These are phyloP conservation scores for Bombus confusus DNA, from an alignment of 1,140 invertebrate species.

Conservation along the genomic window DNA sequence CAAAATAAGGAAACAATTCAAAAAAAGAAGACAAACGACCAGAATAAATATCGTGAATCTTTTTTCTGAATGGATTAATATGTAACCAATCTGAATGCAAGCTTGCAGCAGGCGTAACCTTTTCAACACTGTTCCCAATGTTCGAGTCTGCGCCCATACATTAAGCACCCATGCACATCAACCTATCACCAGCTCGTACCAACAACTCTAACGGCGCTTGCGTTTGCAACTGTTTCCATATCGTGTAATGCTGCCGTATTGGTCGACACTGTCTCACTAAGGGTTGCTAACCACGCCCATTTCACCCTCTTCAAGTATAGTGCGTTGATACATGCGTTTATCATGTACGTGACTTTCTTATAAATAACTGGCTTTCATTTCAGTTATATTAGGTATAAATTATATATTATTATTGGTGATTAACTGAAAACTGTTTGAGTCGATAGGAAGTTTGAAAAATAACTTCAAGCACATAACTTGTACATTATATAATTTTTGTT, in stretches of 20 bases:
- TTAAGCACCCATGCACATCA: slow-evolving; percentile 39
- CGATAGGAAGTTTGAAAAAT: not conserved
- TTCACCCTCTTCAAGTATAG: slow-evolving; percentile 41
- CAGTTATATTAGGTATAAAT: not conserved
- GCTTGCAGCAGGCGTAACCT: slow-evolving; percentile 30
- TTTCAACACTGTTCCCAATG: slow-evolving; percentile 11
- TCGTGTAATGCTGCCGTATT: slow-evolving; percentile 55
- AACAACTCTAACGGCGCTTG: slow-evolving; percentile 68
- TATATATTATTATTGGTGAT: not conserved
- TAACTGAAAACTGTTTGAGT: no score
- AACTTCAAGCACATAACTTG: not conserved
- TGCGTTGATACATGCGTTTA: not conserved
- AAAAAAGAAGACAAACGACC: not conserved
- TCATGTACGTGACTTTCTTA: not conserved
- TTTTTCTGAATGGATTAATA: not conserved
- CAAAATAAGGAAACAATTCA: not conserved
- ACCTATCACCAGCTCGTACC: slow-evolving; percentile 58
- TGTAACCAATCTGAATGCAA: slow-evolving; percentile 40
- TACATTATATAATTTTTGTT: not conserved
- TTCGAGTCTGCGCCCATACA: slow-evolving; percentile 59
- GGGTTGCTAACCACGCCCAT: slow-evolving; percentile 69
- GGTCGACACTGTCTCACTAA: slow-evolving; percentile 61
- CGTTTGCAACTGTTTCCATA: slow-evolving; percentile 76
- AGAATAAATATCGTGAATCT: not conserved
- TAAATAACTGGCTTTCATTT: not conserved